Evolutionary conservation across 2,113 vertebrate species (phyloP), one percentile per base, ranked within the genome.

Genomic region (Noctilio leporinus): DNA sequence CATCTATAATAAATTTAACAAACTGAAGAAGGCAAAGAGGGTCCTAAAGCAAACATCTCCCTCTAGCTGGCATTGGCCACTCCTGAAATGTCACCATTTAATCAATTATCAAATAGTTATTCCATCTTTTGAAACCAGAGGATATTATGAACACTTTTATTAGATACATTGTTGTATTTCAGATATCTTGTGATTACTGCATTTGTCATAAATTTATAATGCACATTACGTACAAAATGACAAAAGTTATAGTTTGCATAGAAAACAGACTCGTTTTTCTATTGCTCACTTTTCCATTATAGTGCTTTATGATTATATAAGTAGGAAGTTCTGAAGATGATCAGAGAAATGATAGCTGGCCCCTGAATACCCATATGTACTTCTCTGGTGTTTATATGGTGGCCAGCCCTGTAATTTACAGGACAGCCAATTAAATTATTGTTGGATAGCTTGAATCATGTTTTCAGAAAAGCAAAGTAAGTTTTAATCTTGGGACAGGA

Each of bases 391-490:
- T 95, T 92, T 89, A 83, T 67, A 45, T 51, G 38, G 30, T 89
- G 57, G 43, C 82, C 67, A 93, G 64, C 6, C 28, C 47, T 95
- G 30, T 86, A 91, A 95, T 97, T 81, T 96, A 94, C 33, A 75
- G 86, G 94, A 77, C 73, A 96, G 82, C 7, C 62, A 80, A 94
- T 92, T 94, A 78, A 95, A 95, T 91, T 95, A 93, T 93, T 89
- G 86, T 92, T 96, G 95, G 78, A 81, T 86, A 35, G 51, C 62
- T 93, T 92, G 73, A 94, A 92, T 92, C 55, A 80, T 86, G 67
- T 96, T 92, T 97, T 94, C 78, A 93, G 92, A 96, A 96, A 91
- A 94, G 83, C 73, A 95, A 78, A 89, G 69, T 75, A 84, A 59
- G 91, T 95, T 95, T 95, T 45, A 95, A 95, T 91, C 43, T 95